Conservation (phyloP, 2,888 invertebrate species). For the Mycogona germanica region DNA sequence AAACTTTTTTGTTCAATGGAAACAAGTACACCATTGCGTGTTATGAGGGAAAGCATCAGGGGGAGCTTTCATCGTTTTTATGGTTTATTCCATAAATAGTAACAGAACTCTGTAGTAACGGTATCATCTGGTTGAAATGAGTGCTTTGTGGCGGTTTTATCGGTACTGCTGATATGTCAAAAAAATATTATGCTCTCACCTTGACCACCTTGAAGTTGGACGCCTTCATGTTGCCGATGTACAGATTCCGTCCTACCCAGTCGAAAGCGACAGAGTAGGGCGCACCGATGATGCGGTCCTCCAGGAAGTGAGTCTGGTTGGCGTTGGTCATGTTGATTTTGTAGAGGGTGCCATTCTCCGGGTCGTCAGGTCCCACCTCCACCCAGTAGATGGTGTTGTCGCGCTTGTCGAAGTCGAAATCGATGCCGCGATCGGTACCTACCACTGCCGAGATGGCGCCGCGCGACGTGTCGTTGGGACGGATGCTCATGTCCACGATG, state of each 20-base stretch:
- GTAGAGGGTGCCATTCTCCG: slow-evolving; percentile 68
- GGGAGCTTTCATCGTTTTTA: no score
- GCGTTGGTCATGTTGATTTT: slow-evolving; percentile 74
- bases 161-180: no score
- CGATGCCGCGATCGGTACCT: slow-evolving; percentile 73
- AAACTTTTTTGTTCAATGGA: no score
- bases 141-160: no score
- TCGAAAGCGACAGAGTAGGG: slow-evolving; percentile 89
- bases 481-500: slow-evolving; percentile 68
- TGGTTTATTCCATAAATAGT: no score
- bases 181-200: slow-evolving; percentile 23
- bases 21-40: no score
- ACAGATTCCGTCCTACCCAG: slow-evolving; percentile 92
- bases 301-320: slow-evolving; percentile 66
- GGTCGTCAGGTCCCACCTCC: slow-evolving; percentile 49
- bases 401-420: slow-evolving; percentile 82
- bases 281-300: slow-evolving; percentile 75
- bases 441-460: slow-evolving; percentile 76
- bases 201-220: slow-evolving; percentile 83
- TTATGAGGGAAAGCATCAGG: no score
- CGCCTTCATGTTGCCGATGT: slow-evolving; percentile 76
- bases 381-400: slow-evolving; percentile 78
- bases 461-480: slow-evolving; percentile 54
- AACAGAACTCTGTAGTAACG: no score
- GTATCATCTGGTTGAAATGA: no score